Evolutionary conservation across 2,797 vertebrate genomes (phyloP).

Genomic region (Anguilla megastoma): DNA sequence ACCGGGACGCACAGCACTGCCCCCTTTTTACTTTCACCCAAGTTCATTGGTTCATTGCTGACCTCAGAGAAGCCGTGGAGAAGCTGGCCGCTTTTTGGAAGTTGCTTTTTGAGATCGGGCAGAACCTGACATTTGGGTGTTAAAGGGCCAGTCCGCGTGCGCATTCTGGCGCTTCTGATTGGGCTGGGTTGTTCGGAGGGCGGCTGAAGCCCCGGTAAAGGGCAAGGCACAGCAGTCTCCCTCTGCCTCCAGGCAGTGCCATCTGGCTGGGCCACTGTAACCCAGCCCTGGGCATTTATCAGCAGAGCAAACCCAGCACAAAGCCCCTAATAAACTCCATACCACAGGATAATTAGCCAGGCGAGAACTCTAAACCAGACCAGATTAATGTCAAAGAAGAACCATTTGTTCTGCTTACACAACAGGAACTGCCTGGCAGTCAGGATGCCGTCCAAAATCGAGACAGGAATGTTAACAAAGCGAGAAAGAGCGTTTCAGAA

Average conservation of each 20-base stretch:
- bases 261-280: slow-evolving; percentile 46
- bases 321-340: slow-evolving; percentile 49
- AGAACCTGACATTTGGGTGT: background rate
- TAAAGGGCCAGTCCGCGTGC: background rate
- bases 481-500: slow-evolving; percentile 18
- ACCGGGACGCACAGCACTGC: background rate
- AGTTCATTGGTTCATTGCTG: background rate
- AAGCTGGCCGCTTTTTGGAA: background rate
- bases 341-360: slow-evolving; percentile 47
- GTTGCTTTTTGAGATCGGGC: background rate
- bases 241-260: slow-evolving; percentile 39
- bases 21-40: background rate
- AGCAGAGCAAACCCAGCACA: slow-evolving; percentile 38
- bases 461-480: slow-evolving; percentile 36
- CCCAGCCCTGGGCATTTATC: slow-evolving; percentile 43
- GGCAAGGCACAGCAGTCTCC: slow-evolving; percentile 26
- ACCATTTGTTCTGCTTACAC: slow-evolving; percentile 43
- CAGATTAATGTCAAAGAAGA: slow-evolving; percentile 46
- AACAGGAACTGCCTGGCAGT: slow-evolving; percentile 36
- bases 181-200: background rate
- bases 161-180: background rate
- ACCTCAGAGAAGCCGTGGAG: background rate
- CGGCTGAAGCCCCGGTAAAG: slow-evolving; percentile 31
- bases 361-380: slow-evolving; percentile 40
- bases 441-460: slow-evolving; percentile 36